Conservation (phyloP, 2,797 vertebrate species). For the Picus viridis region DNA sequence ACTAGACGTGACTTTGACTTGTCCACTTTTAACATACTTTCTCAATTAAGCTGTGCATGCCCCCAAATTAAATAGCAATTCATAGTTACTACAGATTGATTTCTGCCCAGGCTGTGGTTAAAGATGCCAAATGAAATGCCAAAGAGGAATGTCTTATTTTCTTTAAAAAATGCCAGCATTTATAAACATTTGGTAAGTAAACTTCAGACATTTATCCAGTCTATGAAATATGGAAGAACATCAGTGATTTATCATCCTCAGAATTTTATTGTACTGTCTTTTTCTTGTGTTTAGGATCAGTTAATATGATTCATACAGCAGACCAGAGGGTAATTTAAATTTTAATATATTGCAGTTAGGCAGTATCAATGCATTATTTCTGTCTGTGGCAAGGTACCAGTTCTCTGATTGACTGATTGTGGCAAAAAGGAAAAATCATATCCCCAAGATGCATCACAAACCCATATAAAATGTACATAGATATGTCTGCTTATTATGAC, state of each 20-base stretch:
- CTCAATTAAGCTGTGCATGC: slow-evolving; percentile 53
- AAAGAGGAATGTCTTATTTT: slow-evolving; percentile 46
- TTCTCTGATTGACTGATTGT: slow-evolving; percentile 58
- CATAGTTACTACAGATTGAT: slow-evolving; percentile 55
- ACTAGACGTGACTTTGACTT: background rate
- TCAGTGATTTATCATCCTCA: slow-evolving; percentile 56
- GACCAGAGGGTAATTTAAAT: slow-evolving; percentile 76
- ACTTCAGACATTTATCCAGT: slow-evolving; percentile 42
- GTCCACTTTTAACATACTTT: background rate
- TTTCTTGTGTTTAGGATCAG: slow-evolving; percentile 71
- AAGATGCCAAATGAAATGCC: slow-evolving; percentile 50
- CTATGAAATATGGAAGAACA: slow-evolving; percentile 53
- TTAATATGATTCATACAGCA: slow-evolving; percentile 71
- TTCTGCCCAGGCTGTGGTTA: slow-evolving; percentile 34
- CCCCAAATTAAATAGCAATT: slow-evolving; percentile 14
- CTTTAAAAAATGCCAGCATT: slow-evolving; percentile 13
- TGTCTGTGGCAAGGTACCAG: slow-evolving; percentile 58
- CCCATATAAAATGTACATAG: slow-evolving; percentile 27
- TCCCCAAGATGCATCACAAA: slow-evolving; percentile 12
- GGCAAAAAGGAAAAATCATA: slow-evolving; percentile 45
- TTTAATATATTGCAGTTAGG: slow-evolving; percentile 75
- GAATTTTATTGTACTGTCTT: slow-evolving; percentile 64
- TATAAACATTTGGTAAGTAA: slow-evolving; percentile 57
- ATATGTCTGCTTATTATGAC: background rate
- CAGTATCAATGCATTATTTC: slow-evolving; percentile 65